phyloP scores from a whole-genome alignment of 2,797 vertebrate genomes.

The Ficedula albicollis region DNA sequence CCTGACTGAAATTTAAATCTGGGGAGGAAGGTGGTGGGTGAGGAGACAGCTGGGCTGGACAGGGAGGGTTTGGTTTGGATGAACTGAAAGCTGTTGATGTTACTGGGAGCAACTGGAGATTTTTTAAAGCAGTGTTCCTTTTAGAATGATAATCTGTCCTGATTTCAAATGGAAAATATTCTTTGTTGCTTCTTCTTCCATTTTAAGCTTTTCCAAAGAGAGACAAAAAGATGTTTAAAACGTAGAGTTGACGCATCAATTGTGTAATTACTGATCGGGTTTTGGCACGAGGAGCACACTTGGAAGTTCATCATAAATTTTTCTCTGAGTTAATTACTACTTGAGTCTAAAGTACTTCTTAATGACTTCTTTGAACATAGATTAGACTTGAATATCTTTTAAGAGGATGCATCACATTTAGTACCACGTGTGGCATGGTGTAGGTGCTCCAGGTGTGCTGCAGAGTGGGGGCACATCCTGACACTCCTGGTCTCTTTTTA shows the following conservation, averaged over 20 bases:
- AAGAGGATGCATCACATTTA: not conserved
- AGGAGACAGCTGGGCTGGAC: not conserved
- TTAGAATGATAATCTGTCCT: not conserved
- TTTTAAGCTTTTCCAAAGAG: not conserved
- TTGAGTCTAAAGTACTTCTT: not conserved
- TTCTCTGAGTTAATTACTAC: not conserved
- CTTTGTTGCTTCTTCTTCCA: not conserved
- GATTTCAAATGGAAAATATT: not conserved
- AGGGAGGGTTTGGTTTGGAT: not conserved
- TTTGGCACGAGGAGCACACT: not conserved
- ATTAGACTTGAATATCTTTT: not conserved
- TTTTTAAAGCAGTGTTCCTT: not conserved
- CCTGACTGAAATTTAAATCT: not conserved
- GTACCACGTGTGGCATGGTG: not conserved
- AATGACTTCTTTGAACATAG: not conserved
- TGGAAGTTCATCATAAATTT: not conserved
- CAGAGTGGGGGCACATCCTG: not conserved
- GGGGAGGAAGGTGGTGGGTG: not conserved
- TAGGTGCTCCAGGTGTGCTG: not conserved
- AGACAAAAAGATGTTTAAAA: not conserved
- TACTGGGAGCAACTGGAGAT: not conserved
- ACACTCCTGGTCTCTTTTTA: not conserved
- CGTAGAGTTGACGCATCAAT: not conserved
- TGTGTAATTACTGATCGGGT: not conserved
- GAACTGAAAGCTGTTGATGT: not conserved